These are phyloP conservation scores for Luscinia megarhynchos DNA, from an alignment of 2,797 vertebrate genomes.

Conservation along the genomic window DNA sequence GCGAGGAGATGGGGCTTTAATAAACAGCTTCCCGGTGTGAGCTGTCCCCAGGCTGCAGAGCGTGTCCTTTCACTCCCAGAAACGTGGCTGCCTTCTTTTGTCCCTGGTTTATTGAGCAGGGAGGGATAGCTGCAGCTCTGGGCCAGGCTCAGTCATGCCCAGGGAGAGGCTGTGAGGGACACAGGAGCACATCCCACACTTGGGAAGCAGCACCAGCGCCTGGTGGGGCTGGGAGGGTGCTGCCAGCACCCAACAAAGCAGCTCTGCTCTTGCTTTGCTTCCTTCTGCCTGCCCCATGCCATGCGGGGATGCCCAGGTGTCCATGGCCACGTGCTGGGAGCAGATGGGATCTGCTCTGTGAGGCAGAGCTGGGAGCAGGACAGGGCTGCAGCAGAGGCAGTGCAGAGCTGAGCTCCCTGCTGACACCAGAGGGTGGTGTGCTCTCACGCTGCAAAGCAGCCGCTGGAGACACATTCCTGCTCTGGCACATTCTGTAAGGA, in stretches of 20 bases:
- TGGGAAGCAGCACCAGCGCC: not conserved
- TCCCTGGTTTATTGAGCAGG: not conserved
- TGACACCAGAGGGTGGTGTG: slow-evolving; percentile 36
- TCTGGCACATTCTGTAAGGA: not conserved
- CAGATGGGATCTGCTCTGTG: not conserved
- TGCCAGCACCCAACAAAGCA: not conserved
- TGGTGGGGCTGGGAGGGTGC: not conserved
- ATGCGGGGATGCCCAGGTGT: rapidly evolving
- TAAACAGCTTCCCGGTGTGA: not conserved
- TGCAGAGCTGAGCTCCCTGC: not conserved
- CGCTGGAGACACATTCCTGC: not conserved
- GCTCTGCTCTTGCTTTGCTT: not conserved
- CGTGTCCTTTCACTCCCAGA: not conserved
- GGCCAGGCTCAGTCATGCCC: rapidly evolving
- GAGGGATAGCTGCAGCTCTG: not conserved
- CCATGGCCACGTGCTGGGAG: not conserved
- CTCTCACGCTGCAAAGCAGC: not conserved
- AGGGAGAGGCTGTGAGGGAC: rapidly evolving
- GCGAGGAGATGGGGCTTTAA: not conserved
- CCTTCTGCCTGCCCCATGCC: not conserved
- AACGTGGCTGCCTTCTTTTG: not conserved
- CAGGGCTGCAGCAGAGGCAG: not conserved
- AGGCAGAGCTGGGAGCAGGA: not conserved
- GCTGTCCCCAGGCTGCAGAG: not conserved
- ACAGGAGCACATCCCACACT: not conserved